A percentile compares a stretch with the other conserved stretches of the same genome.
Evolutionary conservation across 2,113 vertebrate species (phyloP).

Genomic region (Cacatua alba): DNA sequence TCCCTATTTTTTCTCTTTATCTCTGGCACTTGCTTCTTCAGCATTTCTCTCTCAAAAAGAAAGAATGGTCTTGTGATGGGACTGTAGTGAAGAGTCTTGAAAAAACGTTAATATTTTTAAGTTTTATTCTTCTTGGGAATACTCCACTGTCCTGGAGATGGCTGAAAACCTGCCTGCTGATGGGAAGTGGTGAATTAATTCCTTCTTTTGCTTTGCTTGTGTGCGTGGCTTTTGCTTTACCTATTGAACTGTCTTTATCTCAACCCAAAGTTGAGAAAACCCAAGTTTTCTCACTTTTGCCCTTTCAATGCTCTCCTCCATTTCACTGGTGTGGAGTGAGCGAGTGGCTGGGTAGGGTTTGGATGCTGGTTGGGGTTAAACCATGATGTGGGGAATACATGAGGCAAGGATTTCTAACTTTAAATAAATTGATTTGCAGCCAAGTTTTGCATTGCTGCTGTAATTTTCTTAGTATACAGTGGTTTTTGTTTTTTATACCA

Average conservation of each 20-base stretch:
- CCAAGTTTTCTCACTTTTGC: rapidly evolving
- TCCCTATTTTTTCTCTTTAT: rapidly evolving
- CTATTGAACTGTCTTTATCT: rapidly evolving
- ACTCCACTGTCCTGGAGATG: not conserved
- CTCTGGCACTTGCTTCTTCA: not conserved
- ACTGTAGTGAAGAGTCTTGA: not conserved
- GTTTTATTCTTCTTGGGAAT: not conserved
- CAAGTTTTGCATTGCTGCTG: not conserved
- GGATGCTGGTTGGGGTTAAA: not conserved
- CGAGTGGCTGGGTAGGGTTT: not conserved
- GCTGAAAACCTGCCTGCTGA: not conserved
- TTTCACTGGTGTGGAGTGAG: not conserved
- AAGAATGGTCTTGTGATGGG: not conserved
- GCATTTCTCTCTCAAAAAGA: not conserved
- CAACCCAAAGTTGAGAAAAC: not conserved
- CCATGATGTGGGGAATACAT: rapidly evolving
- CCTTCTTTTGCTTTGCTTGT: not conserved
- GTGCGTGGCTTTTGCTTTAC: not conserved
- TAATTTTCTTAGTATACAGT: not conserved
- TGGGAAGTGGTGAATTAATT: not conserved
- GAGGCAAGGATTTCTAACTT: not conserved
- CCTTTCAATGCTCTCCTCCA: not conserved
- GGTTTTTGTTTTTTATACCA: not conserved
- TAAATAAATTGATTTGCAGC: not conserved
- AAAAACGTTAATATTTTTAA: not conserved